phyloP scores from a whole-genome alignment of 1,140 invertebrate genomes.

The Cydia splendana region DNA sequence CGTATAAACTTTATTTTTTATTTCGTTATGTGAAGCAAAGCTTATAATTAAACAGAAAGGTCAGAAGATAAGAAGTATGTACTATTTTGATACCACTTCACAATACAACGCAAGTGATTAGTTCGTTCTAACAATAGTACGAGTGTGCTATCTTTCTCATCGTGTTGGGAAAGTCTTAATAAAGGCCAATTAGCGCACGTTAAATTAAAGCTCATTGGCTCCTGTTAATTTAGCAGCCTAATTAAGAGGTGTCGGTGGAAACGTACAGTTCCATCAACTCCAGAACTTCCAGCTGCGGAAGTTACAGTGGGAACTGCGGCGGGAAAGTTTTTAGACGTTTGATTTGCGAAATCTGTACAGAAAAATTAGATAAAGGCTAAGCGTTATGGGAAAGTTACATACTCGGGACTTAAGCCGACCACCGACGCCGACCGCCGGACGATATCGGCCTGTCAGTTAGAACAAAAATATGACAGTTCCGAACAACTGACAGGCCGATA shows the following conservation, averaged over 20 bases:
- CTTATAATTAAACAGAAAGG: too few relatives aligned
- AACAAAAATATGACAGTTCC: too few relatives aligned
- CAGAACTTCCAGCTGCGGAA: background rate
- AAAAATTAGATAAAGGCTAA: too few relatives aligned
- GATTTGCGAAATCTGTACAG: background rate
- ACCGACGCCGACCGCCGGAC: too few relatives aligned
- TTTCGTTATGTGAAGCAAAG: too few relatives aligned
- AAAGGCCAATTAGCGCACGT: background rate
- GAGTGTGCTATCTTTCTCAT: background rate
- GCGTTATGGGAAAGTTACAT: too few relatives aligned
- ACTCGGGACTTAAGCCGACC: too few relatives aligned
- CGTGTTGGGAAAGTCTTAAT: constrained; percentile 18
- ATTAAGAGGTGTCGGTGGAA: constrained; percentile 20
- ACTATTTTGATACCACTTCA: too few relatives aligned
- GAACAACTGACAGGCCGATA: too few relatives aligned
- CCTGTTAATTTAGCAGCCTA: constrained; percentile 27
- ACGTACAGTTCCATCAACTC: constrained; percentile 13
- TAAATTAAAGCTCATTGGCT: constrained; percentile 27
- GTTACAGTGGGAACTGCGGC: background rate
- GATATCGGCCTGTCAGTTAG: too few relatives aligned
- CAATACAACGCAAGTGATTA: background rate
- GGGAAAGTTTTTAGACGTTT: background rate
- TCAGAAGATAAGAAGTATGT: too few relatives aligned
- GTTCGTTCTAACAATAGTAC: constrained; percentile 21
- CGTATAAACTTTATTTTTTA: too few relatives aligned